These are phyloP conservation scores for Drosophila littoralis DNA, from an alignment of 1,140 invertebrate genomes.

Conservation along the genomic window DNA sequence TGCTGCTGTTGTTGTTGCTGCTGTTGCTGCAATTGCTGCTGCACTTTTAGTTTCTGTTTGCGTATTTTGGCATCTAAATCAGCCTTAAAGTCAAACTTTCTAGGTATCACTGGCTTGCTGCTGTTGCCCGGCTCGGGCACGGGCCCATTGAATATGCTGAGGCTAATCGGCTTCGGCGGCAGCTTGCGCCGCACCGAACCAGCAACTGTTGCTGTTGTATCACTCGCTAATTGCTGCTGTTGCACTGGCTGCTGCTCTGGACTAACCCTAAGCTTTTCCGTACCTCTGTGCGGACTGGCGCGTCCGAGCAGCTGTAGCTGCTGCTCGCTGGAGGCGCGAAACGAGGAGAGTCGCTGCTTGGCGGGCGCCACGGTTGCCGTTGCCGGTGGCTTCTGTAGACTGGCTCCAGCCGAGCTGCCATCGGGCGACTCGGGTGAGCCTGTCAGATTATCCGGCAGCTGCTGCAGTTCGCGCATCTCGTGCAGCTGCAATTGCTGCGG, in stretches of 20 bases:
- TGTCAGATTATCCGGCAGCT: slow-evolving; percentile 66
- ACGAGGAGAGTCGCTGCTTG: slow-evolving; percentile 82
- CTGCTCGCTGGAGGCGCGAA: slow-evolving; percentile 79
- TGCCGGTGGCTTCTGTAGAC: slow-evolving; percentile 20
- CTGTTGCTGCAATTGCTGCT: slow-evolving; percentile 68
- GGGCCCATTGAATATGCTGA: slow-evolving; percentile 73
- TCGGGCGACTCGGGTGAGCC: slow-evolving; percentile 65
- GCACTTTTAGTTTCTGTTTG: slow-evolving; percentile 75
- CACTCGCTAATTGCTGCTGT: slow-evolving; percentile 21
- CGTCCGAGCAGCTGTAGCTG: slow-evolving; percentile 78
- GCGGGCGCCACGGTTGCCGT: slow-evolving; percentile 81
- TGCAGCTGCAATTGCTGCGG: slow-evolving; percentile 69
- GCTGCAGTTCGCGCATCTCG: slow-evolving; percentile 78
- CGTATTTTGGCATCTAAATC: slow-evolving; percentile 81
- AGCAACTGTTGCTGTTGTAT: slow-evolving; percentile 35
- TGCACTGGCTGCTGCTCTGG: slow-evolving; percentile 47
- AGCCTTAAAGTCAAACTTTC: slow-evolving; percentile 78
- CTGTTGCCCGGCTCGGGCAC: slow-evolving; percentile 27
- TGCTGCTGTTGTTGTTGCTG: slow-evolving; percentile 52
- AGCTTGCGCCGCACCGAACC: slow-evolving; percentile 60
- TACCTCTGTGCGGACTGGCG: slow-evolving; percentile 73
- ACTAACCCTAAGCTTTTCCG: slow-evolving; percentile 59
- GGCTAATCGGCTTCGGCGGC: slow-evolving; percentile 71
- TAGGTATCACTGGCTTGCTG: slow-evolving; percentile 61
- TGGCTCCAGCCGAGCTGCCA: neutral